Percentiles rank a stretch among this genome's conserved stretches.
phyloP scores from a whole-genome alignment of 2,888 invertebrate species.

The Yponomeuta cagnagella region DNA sequence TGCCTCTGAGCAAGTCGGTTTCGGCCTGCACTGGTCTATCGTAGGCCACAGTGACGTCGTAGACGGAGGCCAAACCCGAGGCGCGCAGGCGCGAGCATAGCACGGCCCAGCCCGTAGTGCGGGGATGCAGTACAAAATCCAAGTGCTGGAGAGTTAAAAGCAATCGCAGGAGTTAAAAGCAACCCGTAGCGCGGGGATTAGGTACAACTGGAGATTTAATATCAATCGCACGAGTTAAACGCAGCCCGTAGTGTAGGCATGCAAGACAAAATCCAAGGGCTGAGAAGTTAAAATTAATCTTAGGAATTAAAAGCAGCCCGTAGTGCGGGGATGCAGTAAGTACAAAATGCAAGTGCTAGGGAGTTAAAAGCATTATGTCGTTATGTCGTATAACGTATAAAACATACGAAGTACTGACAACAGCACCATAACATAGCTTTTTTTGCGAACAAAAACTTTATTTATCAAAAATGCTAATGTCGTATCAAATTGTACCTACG shows the following conservation, averaged over 20 bases:
- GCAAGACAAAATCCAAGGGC: slow-evolving; percentile 84
- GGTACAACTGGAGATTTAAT: slow-evolving; percentile 61
- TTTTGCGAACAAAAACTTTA: no score
- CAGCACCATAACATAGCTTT: no score
- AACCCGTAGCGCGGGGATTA: not conserved
- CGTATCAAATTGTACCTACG: no score
- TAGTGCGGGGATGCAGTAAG: slow-evolving; percentile 32
- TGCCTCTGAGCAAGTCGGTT: slow-evolving; percentile 80
- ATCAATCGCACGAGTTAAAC: not conserved
- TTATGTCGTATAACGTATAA: no score
- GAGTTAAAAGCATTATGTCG: no score
- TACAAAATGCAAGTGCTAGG: slow-evolving; percentile 80
- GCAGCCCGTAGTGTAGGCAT: slow-evolving; percentile 91
- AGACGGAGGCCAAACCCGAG: slow-evolving; percentile 83
- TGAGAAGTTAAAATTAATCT: slow-evolving; percentile 23
- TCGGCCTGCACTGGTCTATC: slow-evolving; percentile 87
- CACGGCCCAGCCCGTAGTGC: slow-evolving; percentile 86
- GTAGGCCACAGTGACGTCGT: slow-evolving; percentile 91
- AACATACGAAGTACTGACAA: no score
- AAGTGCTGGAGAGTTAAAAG: slow-evolving; percentile 57
- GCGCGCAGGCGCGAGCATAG: slow-evolving; percentile 74
- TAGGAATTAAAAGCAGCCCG: not conserved
- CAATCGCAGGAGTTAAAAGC: not conserved
- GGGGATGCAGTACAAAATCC: slow-evolving; percentile 88
- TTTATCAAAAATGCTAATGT: no score